phyloP scores from a whole-genome alignment of 2,888 invertebrate species.

The Pristionchus japonicus region DNA sequence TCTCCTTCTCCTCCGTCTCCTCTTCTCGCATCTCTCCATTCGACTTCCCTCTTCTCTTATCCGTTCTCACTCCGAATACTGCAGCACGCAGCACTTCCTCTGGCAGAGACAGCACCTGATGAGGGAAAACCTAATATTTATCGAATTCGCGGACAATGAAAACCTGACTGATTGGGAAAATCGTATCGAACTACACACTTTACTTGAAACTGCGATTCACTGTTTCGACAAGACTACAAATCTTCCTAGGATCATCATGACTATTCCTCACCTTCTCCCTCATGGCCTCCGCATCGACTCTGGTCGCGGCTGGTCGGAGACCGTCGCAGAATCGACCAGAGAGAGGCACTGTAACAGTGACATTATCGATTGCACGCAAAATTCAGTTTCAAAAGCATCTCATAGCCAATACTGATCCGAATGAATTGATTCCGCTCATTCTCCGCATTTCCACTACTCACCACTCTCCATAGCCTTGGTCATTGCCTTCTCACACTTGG shows the following conservation, averaged over 20 bases:
- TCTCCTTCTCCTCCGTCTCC: slow-evolving; percentile 20
- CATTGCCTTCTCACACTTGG: not conserved
- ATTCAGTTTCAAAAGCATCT: too few species aligned
- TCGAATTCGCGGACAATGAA: too few species aligned
- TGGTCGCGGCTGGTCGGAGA: not conserved
- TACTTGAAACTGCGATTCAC: not conserved
- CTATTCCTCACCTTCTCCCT: slow-evolving; percentile 12
- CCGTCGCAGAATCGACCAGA: slow-evolving; percentile 43
- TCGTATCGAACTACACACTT: not conserved
- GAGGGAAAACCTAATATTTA: not conserved
- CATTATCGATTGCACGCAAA: too few species aligned
- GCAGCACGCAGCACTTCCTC: slow-evolving; percentile 21
- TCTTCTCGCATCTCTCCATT: not conserved
- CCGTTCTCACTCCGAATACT: slow-evolving; percentile 23
- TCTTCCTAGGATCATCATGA: not conserved
- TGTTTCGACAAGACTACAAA: not conserved
- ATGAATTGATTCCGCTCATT: not conserved
- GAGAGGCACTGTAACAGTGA: not conserved
- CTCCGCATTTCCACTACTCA: not conserved
- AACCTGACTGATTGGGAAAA: too few species aligned
- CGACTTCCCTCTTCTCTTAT: not conserved
- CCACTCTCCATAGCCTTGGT: not conserved
- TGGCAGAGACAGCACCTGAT: slow-evolving; percentile 17
- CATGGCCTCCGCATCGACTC: slow-evolving; percentile 38
- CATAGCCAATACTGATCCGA: not conserved